Evolutionary conservation across 2,888 invertebrate species (phyloP).

Genomic region (Tricholauxania praeusta): DNA sequence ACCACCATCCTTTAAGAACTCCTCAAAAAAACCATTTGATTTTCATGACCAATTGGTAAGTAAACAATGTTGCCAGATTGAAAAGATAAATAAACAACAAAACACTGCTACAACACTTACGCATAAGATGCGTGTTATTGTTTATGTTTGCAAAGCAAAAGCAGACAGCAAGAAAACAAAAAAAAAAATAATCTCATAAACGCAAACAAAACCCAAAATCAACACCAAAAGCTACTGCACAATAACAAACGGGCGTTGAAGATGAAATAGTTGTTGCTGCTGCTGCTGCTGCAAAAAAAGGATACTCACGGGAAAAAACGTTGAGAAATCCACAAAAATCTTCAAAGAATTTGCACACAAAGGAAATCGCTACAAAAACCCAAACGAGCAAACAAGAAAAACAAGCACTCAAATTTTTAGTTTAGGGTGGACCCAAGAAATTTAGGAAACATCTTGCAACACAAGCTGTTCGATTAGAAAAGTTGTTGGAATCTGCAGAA

Average conservation of each 20-base stretch:
- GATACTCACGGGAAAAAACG: not conserved
- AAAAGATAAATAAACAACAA: constrained; percentile 19
- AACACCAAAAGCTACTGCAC: constrained; percentile 13
- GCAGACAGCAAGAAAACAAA: not conserved
- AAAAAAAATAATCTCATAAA: constrained; percentile 23
- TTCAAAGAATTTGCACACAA: constrained; percentile 14
- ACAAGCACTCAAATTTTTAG: too few relatives aligned
- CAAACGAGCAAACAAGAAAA: not conserved
- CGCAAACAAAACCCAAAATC: constrained; percentile 22
- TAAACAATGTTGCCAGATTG: constrained; percentile 26
- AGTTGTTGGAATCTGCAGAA: too few relatives aligned
- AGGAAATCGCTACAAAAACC: not conserved
- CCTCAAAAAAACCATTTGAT: too few relatives aligned
- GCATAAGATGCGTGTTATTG: not conserved
- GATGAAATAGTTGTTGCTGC: too few relatives aligned
- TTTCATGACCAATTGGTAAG: not conserved
- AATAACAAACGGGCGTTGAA: too few relatives aligned
- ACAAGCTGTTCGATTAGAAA: too few relatives aligned
- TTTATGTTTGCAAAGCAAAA: not conserved
- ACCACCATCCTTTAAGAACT: too few relatives aligned
- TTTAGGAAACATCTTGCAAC: too few relatives aligned
- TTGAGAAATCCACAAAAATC: constrained; percentile 1
- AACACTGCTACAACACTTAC: not conserved
- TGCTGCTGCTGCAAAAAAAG: not conserved
- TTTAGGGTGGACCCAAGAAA: too few relatives aligned